These are phyloP conservation scores for Ctenoplectra terminalis DNA, from an alignment of 1,140 invertebrate genomes.

Conservation along the genomic window DNA sequence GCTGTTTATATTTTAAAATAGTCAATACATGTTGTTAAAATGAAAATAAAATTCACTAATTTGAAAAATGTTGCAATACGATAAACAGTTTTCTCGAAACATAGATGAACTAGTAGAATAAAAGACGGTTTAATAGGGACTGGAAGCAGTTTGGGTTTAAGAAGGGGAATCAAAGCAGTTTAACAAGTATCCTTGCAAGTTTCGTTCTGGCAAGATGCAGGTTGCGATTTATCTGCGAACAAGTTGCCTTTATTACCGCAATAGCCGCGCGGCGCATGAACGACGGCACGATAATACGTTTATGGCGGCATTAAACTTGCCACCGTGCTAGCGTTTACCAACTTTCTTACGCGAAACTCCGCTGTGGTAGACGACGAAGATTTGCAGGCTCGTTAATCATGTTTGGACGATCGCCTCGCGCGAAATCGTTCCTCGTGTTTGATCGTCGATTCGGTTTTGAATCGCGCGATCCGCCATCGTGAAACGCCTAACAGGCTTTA, in stretches of 20 bases:
- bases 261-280: conserved; percentile 39
- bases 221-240: conserved; percentile 41
- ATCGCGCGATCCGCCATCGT: not conserved
- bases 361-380: not conserved
- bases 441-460: not conserved
- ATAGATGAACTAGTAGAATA: not conserved
- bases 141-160: too few species aligned
- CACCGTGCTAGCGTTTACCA: conserved; percentile 53
- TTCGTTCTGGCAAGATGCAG: conserved; percentile 33
- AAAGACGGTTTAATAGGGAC: not conserved
- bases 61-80: not conserved
- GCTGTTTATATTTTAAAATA: too few species aligned
- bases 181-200: conserved; percentile 31
- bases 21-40: too few species aligned
- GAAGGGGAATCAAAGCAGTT: conserved; percentile 15
- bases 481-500: conserved; percentile 15
- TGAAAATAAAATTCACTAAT: too few species aligned
- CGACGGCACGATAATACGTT: conserved; percentile 70
- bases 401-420: conserved; percentile 8
- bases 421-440: not conserved
- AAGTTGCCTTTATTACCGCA: conserved; percentile 62
- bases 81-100: not conserved
- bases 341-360: conserved; percentile 60
- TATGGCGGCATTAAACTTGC: conserved; percentile 69
- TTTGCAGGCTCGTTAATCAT: conserved; percentile 22